These are phyloP conservation scores for Entomobrya proxima DNA, from an alignment of 2,888 invertebrate species.

Conservation along the genomic window DNA sequence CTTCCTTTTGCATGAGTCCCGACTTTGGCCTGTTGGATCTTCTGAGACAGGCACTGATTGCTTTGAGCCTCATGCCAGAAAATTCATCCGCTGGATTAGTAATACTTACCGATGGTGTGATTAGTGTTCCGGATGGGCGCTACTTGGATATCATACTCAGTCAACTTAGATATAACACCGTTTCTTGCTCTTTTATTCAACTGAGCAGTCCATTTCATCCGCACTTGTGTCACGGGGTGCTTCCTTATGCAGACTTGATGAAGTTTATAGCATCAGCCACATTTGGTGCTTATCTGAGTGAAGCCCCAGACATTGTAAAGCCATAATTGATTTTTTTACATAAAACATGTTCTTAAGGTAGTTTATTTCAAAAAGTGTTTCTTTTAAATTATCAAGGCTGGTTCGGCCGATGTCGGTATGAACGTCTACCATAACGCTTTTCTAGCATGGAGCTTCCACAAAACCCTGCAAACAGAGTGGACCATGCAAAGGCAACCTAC, in stretches of 20 bases:
- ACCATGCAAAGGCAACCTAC: constrained; percentile 74
- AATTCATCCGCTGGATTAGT: constrained; percentile 86
- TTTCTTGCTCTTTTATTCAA: constrained; percentile 86
- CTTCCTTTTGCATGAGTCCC: constrained; percentile 81
- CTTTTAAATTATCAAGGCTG: not conserved
- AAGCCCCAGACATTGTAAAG: constrained; percentile 78
- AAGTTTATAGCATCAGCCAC: constrained; percentile 87
- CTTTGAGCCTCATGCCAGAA: constrained; percentile 85
- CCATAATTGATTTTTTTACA: not conserved
- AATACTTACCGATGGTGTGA: constrained; percentile 86
- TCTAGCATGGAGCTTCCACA: constrained; percentile 82
- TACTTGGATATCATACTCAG: constrained; percentile 85
- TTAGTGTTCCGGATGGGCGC: constrained; percentile 84
- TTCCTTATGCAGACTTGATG: constrained; percentile 86
- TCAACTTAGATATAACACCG: constrained; percentile 85
- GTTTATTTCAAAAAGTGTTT: not conserved
- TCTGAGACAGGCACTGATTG: constrained; percentile 86
- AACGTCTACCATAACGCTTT: constrained; percentile 82
- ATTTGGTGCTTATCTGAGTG: constrained; percentile 84
- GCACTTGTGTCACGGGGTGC: constrained; percentile 83
- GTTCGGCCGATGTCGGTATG: constrained; percentile 77
- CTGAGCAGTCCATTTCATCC: constrained; percentile 84
- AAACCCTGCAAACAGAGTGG: constrained; percentile 77
- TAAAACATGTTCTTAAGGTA: not conserved
- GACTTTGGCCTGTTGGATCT: constrained; percentile 87